These are phyloP conservation scores for Monodelphis domestica DNA, from an alignment of 2,797 vertebrate genomes.

Conservation along the genomic window DNA sequence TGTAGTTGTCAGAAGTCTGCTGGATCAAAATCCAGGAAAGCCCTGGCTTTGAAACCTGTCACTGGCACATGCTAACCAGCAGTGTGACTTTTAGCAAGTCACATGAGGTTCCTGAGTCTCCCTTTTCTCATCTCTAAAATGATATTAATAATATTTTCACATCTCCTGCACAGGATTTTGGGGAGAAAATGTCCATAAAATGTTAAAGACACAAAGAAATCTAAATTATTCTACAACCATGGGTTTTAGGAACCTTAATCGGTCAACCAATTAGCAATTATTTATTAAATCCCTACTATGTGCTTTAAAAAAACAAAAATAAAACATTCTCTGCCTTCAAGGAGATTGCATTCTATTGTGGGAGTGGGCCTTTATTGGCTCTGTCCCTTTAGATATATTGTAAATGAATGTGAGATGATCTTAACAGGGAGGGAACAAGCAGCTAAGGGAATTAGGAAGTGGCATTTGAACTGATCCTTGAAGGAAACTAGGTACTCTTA, in stretches of 20 bases:
- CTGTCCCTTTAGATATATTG: background rate
- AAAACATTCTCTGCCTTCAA: background rate
- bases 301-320: too few relatives aligned
- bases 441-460: background rate
- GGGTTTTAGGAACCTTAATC: background rate
- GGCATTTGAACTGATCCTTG: background rate
- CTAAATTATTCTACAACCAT: background rate
- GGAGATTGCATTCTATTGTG: background rate
- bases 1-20: background rate
- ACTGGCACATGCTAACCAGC: background rate
- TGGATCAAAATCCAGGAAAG: background rate
- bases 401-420: background rate
- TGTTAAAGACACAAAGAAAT: background rate
- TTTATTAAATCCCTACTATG: too few relatives aligned
- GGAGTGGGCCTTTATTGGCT: background rate
- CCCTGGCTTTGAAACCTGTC: background rate
- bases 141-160: background rate
- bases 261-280: too few relatives aligned
- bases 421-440: background rate
- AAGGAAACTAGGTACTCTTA: background rate
- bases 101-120: background rate
- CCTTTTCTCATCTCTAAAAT: background rate
- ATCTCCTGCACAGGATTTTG: background rate
- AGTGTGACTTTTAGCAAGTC: background rate
- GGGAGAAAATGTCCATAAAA: background rate